Base-by-base conservation (phyloP, 2,888 invertebrate species). In the Troides oblongomaculatus region DNA sequence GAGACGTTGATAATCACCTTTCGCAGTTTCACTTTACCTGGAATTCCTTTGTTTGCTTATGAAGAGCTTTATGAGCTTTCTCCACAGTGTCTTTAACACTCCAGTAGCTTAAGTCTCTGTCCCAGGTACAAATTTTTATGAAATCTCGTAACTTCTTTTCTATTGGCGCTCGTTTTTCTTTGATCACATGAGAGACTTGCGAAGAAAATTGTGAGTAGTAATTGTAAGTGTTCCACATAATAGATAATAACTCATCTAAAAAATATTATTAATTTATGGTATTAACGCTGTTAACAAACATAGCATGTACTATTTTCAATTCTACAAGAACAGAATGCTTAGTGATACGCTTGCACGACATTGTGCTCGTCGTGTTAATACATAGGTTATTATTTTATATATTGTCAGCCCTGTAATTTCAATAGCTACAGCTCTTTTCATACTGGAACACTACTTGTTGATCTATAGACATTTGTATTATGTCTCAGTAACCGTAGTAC, bases 111-210 rank as follows among this genome's bases (percentile, higher is more conserved):
- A 97, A 94, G 81, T 99, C 99, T 79, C 97, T 96, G 79, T 96
- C 97, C 97, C 99, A 99, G 57, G 97, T 94, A 65, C 97, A 97
- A 68, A 99, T 99, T 87, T 99, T 98, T 0, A 99, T 97, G 82
- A 97, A 98, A 76, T 98, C 98, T 75, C 96, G 96, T 17, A 99
- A 86, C 84, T 98, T 97, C 88, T 97, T 98, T 81, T 99, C 98
- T 72, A 99, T 97, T 0, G 98, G 98, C 0, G 94, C 84, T 46
- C 96, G 95, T 30, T 96, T 92, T 53, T 94, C 93, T 65, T 94
- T 94, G 14, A 98, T 94, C 64, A 94, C 94, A 0, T 92, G 87
- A 0, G 93, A 86, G 0, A 99, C 94, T 78, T 94, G 94, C 0
- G 89, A 81, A 5, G 92, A 82, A 81, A 98, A 99, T 83, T 98